Percentiles rank a stretch among this genome's conserved stretches.
phyloP scores from a whole-genome alignment of 2,888 invertebrate genomes.

The Diaprepes abbreviatus region DNA sequence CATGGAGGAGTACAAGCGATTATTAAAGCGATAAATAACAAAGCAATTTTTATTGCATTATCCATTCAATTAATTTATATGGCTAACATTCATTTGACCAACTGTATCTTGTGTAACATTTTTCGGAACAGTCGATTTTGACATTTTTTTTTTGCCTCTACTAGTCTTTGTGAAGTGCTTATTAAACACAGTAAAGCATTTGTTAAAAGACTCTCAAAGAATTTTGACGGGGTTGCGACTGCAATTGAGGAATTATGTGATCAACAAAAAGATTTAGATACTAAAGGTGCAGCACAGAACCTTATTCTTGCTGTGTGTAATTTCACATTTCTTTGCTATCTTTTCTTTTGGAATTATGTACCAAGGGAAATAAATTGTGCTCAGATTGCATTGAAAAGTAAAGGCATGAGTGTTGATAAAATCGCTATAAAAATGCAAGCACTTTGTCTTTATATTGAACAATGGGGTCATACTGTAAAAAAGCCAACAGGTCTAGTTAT shows the following conservation, averaged over 20 bases:
- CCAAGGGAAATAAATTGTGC: not conserved
- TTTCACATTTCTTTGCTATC: not conserved
- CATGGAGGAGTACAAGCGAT: not conserved
- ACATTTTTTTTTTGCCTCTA: not conserved
- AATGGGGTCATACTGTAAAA: not conserved
- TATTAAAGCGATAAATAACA: not conserved
- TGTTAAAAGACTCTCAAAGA: not conserved
- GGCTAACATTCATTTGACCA: not conserved
- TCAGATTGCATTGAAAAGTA: not conserved
- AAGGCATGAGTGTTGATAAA: not conserved
- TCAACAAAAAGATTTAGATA: not conserved
- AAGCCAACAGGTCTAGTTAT: not conserved
- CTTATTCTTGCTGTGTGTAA: not conserved
- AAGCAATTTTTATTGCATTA: not conserved
- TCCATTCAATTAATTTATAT: not conserved
- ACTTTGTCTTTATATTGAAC: not conserved
- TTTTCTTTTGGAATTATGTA: not conserved
- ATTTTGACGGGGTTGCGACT: not conserved
- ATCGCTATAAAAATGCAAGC: not conserved
- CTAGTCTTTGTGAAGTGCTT: not conserved
- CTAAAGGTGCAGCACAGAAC: not conserved
- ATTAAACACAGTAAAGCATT: not conserved
- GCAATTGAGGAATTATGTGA: not conserved
- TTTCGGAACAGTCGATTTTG: not conserved
- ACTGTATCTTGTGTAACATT: not conserved